These are phyloP conservation scores for Alethe castanea DNA, from an alignment of 2,113 vertebrate species.

Conservation along the genomic window DNA sequence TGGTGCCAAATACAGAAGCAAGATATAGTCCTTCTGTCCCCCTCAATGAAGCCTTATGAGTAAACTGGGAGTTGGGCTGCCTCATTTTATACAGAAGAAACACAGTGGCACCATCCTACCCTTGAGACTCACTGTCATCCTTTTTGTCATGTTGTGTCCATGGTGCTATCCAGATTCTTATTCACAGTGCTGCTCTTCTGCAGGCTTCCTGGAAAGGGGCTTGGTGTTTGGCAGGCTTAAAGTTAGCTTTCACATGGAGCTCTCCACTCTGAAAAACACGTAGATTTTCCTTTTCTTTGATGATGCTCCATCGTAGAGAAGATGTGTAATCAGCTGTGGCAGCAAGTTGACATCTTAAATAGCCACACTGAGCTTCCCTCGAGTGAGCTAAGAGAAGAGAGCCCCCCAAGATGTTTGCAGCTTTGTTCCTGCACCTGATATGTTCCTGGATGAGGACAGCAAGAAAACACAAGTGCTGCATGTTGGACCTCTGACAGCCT, in stretches of 20 bases:
- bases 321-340: background rate
- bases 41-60: background rate
- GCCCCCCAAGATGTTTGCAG: background rate
- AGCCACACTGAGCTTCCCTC: background rate
- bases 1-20: background rate
- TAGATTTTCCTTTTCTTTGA: background rate
- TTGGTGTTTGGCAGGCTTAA: background rate
- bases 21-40: background rate
- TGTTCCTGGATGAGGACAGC: background rate
- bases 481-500: background rate
- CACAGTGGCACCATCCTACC: background rate
- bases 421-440: fast-evolving
- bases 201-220: background rate
- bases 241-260: background rate
- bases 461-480: fast-evolving
- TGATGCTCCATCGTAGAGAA: background rate
- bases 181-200: background rate
- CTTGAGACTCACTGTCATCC: background rate
- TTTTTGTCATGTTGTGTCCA: background rate
- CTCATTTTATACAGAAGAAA: background rate
- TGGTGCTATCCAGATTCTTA: background rate
- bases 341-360: background rate
- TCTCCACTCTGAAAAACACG: background rate
- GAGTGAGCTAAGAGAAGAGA: background rate
- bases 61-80: background rate